These are phyloP conservation scores for Mustela nigripes DNA, from an alignment of 2,113 vertebrate species.

Conservation along the genomic window DNA sequence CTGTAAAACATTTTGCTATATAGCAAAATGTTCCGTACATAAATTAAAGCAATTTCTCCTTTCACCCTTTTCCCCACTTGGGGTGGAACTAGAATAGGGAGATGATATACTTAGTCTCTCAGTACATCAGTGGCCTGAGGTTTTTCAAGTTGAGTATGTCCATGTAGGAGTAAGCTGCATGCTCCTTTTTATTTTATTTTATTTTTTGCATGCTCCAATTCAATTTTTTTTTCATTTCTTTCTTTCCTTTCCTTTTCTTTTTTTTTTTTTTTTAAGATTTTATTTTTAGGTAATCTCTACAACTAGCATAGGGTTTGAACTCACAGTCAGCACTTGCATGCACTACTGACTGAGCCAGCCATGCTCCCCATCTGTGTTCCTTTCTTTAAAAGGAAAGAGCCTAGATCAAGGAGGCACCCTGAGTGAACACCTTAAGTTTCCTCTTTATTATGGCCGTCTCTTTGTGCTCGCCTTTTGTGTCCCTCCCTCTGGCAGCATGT, in stretches of 20 bases:
- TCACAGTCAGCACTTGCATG: background rate
- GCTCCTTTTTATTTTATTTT: background rate
- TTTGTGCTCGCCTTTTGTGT: background rate
- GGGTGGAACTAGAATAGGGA: background rate
- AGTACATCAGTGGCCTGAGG: background rate
- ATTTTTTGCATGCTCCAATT: background rate
- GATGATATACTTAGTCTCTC: background rate
- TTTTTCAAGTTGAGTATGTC: slow-evolving; percentile 9
- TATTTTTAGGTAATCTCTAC: background rate
- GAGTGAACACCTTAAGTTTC: background rate
- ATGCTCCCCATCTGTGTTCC: background rate
- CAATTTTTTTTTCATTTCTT: background rate
- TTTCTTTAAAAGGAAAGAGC: background rate
- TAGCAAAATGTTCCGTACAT: background rate
- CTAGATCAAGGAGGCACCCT: background rate
- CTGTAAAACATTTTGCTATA: background rate
- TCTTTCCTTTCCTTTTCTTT: too few relatives aligned
- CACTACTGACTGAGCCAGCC: background rate
- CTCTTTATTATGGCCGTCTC: background rate
- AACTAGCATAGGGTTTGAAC: background rate
- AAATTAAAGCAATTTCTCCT: background rate
- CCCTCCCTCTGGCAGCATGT: background rate
- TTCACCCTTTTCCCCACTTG: background rate
- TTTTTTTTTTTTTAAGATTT: background rate
- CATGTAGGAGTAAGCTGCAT: background rate